phyloP scores from a whole-genome alignment of 2,888 invertebrate genomes.

The Epinotia ramella region DNA sequence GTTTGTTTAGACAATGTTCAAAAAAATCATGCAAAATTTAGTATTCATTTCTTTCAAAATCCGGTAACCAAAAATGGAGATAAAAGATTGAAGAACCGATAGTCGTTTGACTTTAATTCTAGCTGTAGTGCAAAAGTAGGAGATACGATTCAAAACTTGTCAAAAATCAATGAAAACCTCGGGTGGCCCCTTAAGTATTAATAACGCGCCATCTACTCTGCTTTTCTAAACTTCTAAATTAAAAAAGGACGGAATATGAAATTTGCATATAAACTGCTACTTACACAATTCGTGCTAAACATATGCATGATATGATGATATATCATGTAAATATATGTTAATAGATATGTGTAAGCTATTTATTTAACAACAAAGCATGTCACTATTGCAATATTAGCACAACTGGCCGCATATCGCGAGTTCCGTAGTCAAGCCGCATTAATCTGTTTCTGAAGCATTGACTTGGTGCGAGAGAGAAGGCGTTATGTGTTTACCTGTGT shows the following conservation, averaged over 20 bases:
- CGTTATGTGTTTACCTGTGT: too few relatives aligned
- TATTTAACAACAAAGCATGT: neutral
- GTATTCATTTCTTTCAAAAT: too few relatives aligned
- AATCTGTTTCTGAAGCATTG: neutral
- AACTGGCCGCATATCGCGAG: neutral
- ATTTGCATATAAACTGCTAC: constrained; percentile 5
- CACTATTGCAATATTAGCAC: constrained; percentile 1
- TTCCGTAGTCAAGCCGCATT: neutral
- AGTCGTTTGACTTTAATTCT: too few relatives aligned
- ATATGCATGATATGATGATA: neutral
- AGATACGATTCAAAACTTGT: too few relatives aligned
- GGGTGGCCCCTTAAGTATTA: too few relatives aligned
- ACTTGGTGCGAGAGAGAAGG: neutral
- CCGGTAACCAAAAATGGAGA: too few relatives aligned
- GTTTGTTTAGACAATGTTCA: too few relatives aligned
- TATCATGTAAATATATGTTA: neutral
- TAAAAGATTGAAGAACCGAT: too few relatives aligned
- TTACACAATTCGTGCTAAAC: neutral
- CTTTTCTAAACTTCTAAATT: neutral
- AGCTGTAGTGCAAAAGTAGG: too few relatives aligned
- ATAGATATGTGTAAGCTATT: neutral
- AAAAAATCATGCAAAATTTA: too few relatives aligned
- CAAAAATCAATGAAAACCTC: too few relatives aligned
- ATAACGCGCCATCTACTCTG: constrained; percentile 47
- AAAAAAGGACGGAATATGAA: neutral